phyloP scores from a whole-genome alignment of 2,113 vertebrate species.

The Halichoeres trimaculatus region DNA sequence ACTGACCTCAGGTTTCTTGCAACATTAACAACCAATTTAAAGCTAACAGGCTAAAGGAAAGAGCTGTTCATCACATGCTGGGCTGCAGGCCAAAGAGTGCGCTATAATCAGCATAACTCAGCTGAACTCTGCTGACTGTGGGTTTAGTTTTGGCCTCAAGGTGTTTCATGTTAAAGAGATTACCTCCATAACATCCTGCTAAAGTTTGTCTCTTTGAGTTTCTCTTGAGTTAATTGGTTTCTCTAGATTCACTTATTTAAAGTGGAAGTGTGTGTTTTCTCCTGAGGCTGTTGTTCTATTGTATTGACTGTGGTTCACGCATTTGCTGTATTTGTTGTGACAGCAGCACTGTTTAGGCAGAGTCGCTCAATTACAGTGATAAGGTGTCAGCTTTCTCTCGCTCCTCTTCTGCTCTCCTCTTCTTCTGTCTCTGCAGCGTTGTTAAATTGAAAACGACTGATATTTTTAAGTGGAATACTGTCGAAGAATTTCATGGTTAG shows the following conservation, averaged over 20 bases:
- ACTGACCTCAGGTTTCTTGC: slow-evolving; percentile 23
- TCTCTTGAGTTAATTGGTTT: slow-evolving; percentile 9
- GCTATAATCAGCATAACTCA: slow-evolving; percentile 34
- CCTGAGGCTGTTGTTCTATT: slow-evolving; percentile 5
- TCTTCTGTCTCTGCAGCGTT: not conserved
- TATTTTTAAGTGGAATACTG: not conserved
- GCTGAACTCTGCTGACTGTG: slow-evolving; percentile 33
- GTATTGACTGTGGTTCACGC: slow-evolving; percentile 28
- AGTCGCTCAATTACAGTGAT: slow-evolving; percentile 27
- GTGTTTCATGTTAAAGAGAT: slow-evolving; percentile 1
- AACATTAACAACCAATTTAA: slow-evolving; percentile 15
- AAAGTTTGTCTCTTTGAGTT: not conserved
- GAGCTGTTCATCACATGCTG: slow-evolving; percentile 8
- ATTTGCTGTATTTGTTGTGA: slow-evolving; percentile 38
- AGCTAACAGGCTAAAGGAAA: slow-evolving; percentile 14
- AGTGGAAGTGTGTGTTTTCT: not conserved
- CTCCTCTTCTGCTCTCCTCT: not conserved
- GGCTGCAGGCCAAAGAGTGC: slow-evolving; percentile 18
- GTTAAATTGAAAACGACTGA: not conserved
- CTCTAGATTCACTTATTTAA: slow-evolving; percentile 6
- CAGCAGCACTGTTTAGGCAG: slow-evolving; percentile 27
- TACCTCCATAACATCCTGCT: slow-evolving; percentile 9
- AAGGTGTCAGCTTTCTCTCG: slow-evolving; percentile 4
- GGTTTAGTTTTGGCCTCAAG: not conserved
- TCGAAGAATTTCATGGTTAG: not conserved